Evolutionary conservation across 2,888 invertebrate species (phyloP).

Genomic region (Volucella zonaria): DNA sequence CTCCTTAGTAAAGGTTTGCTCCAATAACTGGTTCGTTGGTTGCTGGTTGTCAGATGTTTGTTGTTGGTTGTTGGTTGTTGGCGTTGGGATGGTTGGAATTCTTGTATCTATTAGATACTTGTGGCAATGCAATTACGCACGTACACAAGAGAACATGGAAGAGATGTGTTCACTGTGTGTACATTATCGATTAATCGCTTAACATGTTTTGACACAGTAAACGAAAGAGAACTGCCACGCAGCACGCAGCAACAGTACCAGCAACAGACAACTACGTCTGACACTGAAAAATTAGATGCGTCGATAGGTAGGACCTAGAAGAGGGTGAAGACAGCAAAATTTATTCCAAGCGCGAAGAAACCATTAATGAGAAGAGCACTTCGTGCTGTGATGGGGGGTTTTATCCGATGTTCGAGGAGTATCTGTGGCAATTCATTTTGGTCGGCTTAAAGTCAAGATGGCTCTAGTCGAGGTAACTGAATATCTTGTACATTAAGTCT

Average conservation of each 20-base stretch:
- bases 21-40: slow-evolving; percentile 30
- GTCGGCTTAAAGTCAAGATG: too few relatives aligned
- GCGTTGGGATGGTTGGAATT: slow-evolving; percentile 19
- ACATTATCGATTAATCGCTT: slow-evolving; percentile 69
- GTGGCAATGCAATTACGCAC: slow-evolving; percentile 62
- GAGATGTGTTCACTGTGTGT: slow-evolving; percentile 65
- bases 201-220: slow-evolving; percentile 60
- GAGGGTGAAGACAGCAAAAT: too few relatives aligned
- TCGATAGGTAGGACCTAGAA: too few relatives aligned
- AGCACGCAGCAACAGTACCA: too few relatives aligned
- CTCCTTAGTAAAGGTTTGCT: slow-evolving; percentile 14
- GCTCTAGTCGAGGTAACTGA: too few relatives aligned
- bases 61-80: background rate
- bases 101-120: slow-evolving; percentile 64
- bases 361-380: too few relatives aligned
- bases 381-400: too few relatives aligned
- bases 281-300: background rate
- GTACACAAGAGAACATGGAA: slow-evolving; percentile 58
- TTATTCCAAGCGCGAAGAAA: too few relatives aligned
- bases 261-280: background rate
- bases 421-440: too few relatives aligned
- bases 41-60: slow-evolving; percentile 6
- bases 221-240: slow-evolving; percentile 28
- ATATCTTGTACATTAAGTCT: too few relatives aligned
- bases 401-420: too few relatives aligned